These are phyloP conservation scores for Megaptera novaeangliae DNA, from an alignment of 2,113 vertebrate genomes.

Conservation along the genomic window DNA sequence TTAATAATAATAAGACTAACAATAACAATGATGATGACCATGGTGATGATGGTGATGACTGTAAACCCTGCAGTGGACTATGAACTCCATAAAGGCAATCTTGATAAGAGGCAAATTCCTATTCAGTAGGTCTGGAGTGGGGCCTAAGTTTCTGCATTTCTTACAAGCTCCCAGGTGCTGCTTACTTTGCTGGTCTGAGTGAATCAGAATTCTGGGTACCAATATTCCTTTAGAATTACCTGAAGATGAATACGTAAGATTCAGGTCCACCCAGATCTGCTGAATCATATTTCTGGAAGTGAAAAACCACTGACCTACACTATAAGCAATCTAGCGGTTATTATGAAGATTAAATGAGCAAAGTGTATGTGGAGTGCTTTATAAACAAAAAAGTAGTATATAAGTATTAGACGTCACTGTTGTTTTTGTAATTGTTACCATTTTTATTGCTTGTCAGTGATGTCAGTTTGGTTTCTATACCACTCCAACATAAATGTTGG, in stretches of 20 bases:
- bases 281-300: neutral
- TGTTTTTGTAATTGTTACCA: neutral
- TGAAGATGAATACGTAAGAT: neutral
- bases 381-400: neutral
- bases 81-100: neutral
- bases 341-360: neutral
- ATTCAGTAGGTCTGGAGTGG: neutral
- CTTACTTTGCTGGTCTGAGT: neutral
- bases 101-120: neutral
- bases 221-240: neutral
- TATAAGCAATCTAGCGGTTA: neutral
- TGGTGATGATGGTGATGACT: neutral
- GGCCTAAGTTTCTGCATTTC: neutral
- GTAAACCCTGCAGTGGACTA: neutral
- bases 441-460: neutral
- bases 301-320: neutral
- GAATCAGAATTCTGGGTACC: neutral
- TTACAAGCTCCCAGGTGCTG: neutral
- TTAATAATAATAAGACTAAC: neutral
- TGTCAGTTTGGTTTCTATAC: neutral
- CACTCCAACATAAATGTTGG: neutral
- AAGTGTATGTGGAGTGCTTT: neutral
- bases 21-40: neutral
- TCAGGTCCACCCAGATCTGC: neutral
- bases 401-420: neutral